Base-by-base conservation (phyloP, 2,888 invertebrate species). In the Cantharis rustica region DNA sequence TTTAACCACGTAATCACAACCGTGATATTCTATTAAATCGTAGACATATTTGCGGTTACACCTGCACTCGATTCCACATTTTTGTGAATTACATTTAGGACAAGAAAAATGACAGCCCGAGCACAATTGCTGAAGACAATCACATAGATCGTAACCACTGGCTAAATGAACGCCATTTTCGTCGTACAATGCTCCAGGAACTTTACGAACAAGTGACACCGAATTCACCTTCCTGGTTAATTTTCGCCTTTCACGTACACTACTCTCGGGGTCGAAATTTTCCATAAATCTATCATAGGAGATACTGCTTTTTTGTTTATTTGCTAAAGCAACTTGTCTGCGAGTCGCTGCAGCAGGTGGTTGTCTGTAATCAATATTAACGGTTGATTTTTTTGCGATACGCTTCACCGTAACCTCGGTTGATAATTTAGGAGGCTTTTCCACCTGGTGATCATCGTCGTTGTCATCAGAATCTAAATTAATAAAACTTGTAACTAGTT, bases 21-120 rank as follows among this genome's bases (percentile, higher is more conserved):
- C 96, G 88, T 96, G 95, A 84, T 94, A 92, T 85, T 94, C 93
- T 81, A 95, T 93, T 80, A 90, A 91, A 79, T 95, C 95, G 86
- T 95, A 94, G 84, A 92, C 91, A 91, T 93, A 95, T 88, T 94
- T 94, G 80, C 96, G 90, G 84, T 93, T 93, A 0, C 90, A 89
- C 82, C 95, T 93, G 90, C 96, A 96, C 71, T 95, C 95, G 80
- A 93, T 91, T 2, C 95, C 96, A 87, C 96, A 96, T 86, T 95
- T 95, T 20, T 88, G 88, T 0, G 95, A 95, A 16, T 87, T 88
- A 84, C 96, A 96, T 85, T 92, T 93, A 4, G 90, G 86, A 83
- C 96, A 96, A 1, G 93, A 93, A 84, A 93, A 95, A 88, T 96
- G 96, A 86, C 98, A 98, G 0, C 98, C 98, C 0, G 91, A 89